phyloP scores from a whole-genome alignment of 2,113 vertebrate species.

The Eretmochelys imbricata region DNA sequence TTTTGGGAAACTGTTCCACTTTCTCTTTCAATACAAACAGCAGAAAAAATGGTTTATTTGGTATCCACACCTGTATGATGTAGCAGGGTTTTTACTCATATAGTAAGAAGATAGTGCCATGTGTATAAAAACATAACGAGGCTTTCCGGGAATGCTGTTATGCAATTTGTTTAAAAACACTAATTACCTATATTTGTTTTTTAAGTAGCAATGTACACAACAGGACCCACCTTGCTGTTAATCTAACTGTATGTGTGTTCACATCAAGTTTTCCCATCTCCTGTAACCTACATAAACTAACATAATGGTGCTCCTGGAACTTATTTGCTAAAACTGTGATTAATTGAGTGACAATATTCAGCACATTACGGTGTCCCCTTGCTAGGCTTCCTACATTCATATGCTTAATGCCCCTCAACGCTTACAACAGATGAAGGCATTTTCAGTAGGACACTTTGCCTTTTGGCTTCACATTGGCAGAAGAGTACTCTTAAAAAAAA shows the following conservation, averaged over 20 bases:
- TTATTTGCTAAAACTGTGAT: not conserved
- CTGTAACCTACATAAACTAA: not conserved
- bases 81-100: not conserved
- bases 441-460: not conserved
- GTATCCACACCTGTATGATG: not conserved
- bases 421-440: not conserved
- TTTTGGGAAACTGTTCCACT: not conserved
- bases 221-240: slow-evolving; percentile 13
- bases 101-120: not conserved
- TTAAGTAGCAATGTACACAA: not conserved
- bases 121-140: slow-evolving; percentile 20
- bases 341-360: not conserved
- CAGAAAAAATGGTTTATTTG: not conserved
- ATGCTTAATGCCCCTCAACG: slow-evolving; percentile 14
- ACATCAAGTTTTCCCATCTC: not conserved
- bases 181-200: slow-evolving; percentile 28
- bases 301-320: not conserved
- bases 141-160: slow-evolving; percentile 22
- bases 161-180: slow-evolving; percentile 4
- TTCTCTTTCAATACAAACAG: not conserved
- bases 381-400: not conserved
- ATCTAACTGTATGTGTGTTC: slow-evolving; percentile 23
- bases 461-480: not conserved
- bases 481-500: not conserved
- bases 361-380: slow-evolving; percentile 8